Evolutionary conservation across 2,113 vertebrate genomes (phyloP), one percentile per base, ranked within the genome.

Genomic region (Esox niger): DNA sequence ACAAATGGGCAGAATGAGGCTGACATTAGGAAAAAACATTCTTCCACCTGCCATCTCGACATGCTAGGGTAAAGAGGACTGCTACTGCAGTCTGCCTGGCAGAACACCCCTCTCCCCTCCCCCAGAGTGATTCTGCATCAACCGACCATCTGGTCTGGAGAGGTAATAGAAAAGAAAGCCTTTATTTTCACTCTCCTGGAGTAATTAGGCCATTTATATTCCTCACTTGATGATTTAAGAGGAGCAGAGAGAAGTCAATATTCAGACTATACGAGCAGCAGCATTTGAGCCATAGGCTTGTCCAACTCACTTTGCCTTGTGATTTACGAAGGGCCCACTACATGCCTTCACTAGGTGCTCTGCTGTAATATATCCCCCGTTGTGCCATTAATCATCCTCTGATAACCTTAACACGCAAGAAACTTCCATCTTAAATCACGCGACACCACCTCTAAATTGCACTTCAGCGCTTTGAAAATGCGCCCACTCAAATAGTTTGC

Each of bases 171-270:
- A 81, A 38, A 66, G n/a, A 84, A 83, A 73, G 76, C 58, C 79
- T 85, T 84, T 85, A 85, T 87, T 88, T 89, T 84, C 77, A 68
- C 73, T 84, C 82, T 79, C 79, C 75, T 69, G 70, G 60, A 88
- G 82, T 88, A 88, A 89, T 91, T 84, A 86, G 86, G 83, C 81
- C 81, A 85, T 91, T 89, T 90, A 88, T 89, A 90, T 90, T 90
- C 90, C 20, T 21, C 76, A 79, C 71, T 78, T 79, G 29, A 66
- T 89, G 88, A 90, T 90, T 87, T 88, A 89, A 71, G 82, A 73
- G 76, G 70, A 75, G 81, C 73, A 30, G 55, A 64, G 75, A 70
- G 73, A 79, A 69, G 85, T 89, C 85, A 76, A 90, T 90, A 88
- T 79, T 67, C 78, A 75, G 64, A 81, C 90, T 84, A 82, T 83